Conservation (phyloP, 2,888 invertebrate genomes). For the Lithodes maja region DNA sequence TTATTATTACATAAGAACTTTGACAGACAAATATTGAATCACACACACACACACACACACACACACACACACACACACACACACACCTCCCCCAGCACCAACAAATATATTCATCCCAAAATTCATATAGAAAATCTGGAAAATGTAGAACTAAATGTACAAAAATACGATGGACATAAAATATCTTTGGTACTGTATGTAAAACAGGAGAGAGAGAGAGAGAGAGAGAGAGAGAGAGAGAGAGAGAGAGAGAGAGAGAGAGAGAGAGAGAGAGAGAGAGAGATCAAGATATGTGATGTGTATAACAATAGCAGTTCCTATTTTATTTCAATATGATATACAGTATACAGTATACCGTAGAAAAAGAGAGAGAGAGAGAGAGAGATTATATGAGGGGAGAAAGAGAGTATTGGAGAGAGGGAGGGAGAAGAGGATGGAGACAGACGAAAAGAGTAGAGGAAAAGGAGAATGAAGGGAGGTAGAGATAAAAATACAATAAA, state of each 20-base stretch:
- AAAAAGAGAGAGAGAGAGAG: background rate
- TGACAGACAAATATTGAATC: background rate
- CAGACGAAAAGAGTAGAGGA: too few species aligned
- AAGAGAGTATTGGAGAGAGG: too few species aligned
- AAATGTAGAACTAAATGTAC: conserved; percentile 19
- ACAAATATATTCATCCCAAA: conserved; percentile 26
- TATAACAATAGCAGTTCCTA: too few species aligned
- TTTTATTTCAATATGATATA: too few species aligned
- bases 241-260: background rate
- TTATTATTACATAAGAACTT: background rate
- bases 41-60: background rate
- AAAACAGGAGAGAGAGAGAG: conserved; percentile 3
- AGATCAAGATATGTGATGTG: too few species aligned
- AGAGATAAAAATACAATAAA: too few species aligned
- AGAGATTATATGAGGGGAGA: too few species aligned
- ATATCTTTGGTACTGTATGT: conserved; percentile 19
- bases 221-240: background rate
- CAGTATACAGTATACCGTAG: too few species aligned
- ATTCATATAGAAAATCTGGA: conserved; percentile 10
- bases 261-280: too few species aligned
- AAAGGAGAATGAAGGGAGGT: too few species aligned
- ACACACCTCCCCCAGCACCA: background rate
- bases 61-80: background rate
- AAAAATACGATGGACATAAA: conserved; percentile 9
- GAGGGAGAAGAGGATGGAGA: too few species aligned